These are phyloP conservation scores for Serripes groenlandicus DNA, from an alignment of 2,888 invertebrate genomes.

Conservation along the genomic window DNA sequence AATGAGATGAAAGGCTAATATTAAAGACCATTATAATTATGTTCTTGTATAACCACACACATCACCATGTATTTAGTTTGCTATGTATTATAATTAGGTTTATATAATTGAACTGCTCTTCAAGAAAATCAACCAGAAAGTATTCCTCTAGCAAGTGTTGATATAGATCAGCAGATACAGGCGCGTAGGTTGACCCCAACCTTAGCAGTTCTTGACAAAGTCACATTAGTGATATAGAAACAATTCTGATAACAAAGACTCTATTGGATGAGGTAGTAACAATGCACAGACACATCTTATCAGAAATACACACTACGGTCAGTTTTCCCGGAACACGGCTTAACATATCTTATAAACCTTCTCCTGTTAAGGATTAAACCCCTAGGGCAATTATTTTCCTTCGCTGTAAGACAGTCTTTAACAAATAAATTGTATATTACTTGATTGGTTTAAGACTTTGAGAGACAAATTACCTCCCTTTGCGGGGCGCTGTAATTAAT, in stretches of 20 bases:
- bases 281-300: too few species aligned
- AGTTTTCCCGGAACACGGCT: background rate
- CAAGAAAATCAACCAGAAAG: too few species aligned
- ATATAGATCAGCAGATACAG: background rate
- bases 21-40: too few species aligned
- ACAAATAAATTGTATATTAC: slow-evolving; percentile 16
- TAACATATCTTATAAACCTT: background rate
- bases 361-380: background rate
- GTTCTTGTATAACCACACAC: too few species aligned
- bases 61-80: too few species aligned
- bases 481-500: slow-evolving; percentile 11
- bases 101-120: too few species aligned
- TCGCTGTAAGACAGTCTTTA: background rate
- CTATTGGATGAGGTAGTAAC: background rate
- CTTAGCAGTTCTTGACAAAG: background rate
- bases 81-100: too few species aligned
- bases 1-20: too few species aligned
- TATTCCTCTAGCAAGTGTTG: background rate
- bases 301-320: background rate
- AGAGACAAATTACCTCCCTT: slow-evolving; percentile 24
- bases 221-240: too few species aligned
- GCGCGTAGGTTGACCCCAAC: background rate
- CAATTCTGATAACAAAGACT: too few species aligned
- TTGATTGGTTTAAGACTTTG: slow-evolving; percentile 15
- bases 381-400: background rate